Conservation (phyloP, 2,113 vertebrate species). For the Bombycilla garrulus region DNA sequence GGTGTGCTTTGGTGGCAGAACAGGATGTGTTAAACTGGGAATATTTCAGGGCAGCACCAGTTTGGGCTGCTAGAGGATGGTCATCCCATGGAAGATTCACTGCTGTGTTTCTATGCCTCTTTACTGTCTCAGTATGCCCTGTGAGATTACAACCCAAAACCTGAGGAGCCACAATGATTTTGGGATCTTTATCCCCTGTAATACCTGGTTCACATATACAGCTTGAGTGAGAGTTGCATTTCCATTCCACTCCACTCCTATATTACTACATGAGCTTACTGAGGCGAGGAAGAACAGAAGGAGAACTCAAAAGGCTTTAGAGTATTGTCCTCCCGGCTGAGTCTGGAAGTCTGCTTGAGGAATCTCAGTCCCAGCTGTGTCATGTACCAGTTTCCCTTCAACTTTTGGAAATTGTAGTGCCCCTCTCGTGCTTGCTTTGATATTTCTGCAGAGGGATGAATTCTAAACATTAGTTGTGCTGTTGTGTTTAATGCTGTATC, state of each 20-base stretch:
- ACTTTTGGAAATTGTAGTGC: neutral
- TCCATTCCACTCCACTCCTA: neutral
- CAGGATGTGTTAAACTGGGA: neutral
- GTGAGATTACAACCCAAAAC: neutral
- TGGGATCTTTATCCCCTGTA: neutral
- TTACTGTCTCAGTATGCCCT: neutral
- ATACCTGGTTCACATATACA: neutral
- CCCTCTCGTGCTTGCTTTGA: neutral
- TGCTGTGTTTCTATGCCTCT: neutral
- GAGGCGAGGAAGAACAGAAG: neutral
- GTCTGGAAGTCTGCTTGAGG: neutral
- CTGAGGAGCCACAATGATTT: neutral
- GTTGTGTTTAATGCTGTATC: neutral
- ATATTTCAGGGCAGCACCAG: neutral
- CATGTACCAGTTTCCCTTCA: neutral
- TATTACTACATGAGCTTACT: neutral
- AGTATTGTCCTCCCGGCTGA: neutral
- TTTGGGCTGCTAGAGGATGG: neutral
- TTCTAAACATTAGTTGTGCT: neutral
- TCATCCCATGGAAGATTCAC: neutral
- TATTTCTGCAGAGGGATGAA: neutral
- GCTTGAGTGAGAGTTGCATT: neutral
- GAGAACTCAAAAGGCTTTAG: neutral
- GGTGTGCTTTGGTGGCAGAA: neutral
- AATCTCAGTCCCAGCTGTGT: neutral